Percentiles rank a stretch among this genome's conserved stretches.
Conservation (phyloP, 2,888 invertebrate genomes). For the Heteropelma amictum region DNA sequence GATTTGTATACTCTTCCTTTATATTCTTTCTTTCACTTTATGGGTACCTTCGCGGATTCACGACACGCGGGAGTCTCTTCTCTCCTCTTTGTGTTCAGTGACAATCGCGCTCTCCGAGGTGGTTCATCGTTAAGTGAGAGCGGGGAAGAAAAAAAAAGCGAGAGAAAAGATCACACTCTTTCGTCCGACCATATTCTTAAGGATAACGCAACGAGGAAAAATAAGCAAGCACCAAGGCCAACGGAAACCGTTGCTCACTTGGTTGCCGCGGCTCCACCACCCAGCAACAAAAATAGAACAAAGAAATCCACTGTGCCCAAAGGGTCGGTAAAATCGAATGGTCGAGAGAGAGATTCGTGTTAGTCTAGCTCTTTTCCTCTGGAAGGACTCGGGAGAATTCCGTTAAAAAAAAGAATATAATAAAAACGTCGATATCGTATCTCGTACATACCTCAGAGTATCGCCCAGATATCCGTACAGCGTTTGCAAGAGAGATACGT, state of each 20-base stretch:
- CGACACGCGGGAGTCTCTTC: conserved; percentile 15
- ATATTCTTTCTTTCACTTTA: conserved; percentile 39
- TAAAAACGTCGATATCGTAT: conserved; percentile 5
- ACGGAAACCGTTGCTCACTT: conserved; percentile 55
- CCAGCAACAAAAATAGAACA: conserved; percentile 50
- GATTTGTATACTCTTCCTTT: conserved; percentile 36
- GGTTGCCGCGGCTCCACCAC: conserved; percentile 35
- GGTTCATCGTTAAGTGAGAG: conserved; percentile 12
- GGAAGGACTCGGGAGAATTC: not conserved
- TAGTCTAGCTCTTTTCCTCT: conserved; percentile 17
- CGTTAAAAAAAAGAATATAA: not conserved
- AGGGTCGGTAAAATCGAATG: conserved; percentile 54
- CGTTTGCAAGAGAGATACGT: not conserved
- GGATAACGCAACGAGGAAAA: conserved; percentile 34
- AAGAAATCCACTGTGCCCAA: conserved; percentile 54
- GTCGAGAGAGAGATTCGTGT: conserved; percentile 24
- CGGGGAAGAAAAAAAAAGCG: not conserved
- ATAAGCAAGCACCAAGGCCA: conserved; percentile 49
- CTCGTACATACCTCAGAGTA: not conserved
- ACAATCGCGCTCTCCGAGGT: conserved; percentile 25
- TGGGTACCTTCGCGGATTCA: conserved; percentile 48
- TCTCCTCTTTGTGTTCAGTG: conserved; percentile 45
- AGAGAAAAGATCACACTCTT: not conserved
- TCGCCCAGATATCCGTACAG: not conserved
- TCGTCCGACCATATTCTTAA: conserved; percentile 21